Conservation (phyloP, 2,797 vertebrate genomes). For the Phaenicophaeus curvirostris region DNA sequence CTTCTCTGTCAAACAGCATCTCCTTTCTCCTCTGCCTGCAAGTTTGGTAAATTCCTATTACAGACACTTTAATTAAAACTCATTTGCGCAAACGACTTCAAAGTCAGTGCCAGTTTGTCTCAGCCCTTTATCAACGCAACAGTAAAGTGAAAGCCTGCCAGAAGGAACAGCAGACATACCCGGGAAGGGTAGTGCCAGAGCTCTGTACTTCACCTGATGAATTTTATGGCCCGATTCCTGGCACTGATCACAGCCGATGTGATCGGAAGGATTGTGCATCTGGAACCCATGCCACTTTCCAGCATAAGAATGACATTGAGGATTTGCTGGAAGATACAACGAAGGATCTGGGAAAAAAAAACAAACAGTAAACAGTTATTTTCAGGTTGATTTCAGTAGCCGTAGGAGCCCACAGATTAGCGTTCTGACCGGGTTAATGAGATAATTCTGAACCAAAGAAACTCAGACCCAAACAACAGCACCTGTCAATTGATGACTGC, state of each 20-base stretch:
- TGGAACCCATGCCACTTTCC: conserved; percentile 69
- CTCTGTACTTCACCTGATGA: conserved; percentile 84
- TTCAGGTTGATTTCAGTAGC: not conserved
- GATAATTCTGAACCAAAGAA: not conserved
- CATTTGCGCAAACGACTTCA: conserved; percentile 27
- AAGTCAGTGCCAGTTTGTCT: not conserved
- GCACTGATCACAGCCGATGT: conserved; percentile 72
- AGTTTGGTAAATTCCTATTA: not conserved
- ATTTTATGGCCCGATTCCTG: conserved; percentile 84
- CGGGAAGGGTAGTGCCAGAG: conserved; percentile 1
- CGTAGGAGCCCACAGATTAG: not conserved
- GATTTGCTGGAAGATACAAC: conserved; percentile 82
- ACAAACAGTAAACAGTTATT: not conserved
- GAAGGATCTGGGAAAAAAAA: conserved; percentile 78
- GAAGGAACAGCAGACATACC: not conserved
- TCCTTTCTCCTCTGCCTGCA: not conserved
- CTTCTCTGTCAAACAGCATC: not conserved
- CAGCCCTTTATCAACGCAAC: conserved; percentile 18
- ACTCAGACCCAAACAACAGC: not conserved
- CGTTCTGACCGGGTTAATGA: not conserved
- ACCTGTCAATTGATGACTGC: not conserved
- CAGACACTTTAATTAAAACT: conserved; percentile 41
- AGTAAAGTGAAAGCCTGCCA: not conserved
- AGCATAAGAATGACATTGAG: conserved; percentile 90
- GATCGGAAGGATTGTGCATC: conserved; percentile 57